Evolutionary conservation across 2,113 vertebrate genomes (phyloP).

Genomic region (Syngnathus typhle): DNA sequence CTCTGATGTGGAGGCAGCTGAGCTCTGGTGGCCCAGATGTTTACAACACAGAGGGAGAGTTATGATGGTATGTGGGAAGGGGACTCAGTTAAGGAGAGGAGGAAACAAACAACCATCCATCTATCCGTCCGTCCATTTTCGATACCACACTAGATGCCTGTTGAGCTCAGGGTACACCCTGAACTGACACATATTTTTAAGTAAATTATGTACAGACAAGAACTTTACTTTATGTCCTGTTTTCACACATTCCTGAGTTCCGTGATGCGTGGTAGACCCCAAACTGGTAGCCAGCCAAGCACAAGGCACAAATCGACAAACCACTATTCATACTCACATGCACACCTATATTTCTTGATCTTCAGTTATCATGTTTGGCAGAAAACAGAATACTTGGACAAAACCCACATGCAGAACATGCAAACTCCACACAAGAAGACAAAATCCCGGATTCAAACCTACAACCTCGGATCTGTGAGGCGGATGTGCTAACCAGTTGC

Average conservation of each 20-base stretch:
- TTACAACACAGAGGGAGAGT: conserved; percentile 22
- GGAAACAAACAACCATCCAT: conserved; percentile 4
- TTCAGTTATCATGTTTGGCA: too few species aligned
- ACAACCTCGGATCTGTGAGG: too few species aligned
- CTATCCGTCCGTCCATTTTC: neutral
- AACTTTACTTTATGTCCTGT: neutral
- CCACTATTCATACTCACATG: too few species aligned
- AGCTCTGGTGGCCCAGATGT: conserved; percentile 31
- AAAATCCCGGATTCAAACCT: too few species aligned
- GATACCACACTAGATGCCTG: neutral
- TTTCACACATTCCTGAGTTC: neutral
- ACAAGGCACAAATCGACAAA: too few species aligned
- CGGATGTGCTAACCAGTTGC: too few species aligned
- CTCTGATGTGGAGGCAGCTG: conserved; percentile 32
- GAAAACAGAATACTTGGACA: too few species aligned
- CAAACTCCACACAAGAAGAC: too few species aligned
- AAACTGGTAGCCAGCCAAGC: too few species aligned
- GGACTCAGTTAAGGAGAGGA: neutral
- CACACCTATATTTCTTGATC: too few species aligned
- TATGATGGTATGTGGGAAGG: neutral
- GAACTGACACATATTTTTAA: neutral
- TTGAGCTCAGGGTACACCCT: neutral
- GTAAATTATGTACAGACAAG: neutral
- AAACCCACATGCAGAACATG: too few species aligned
- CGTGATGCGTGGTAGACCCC: too few species aligned